These are phyloP conservation scores for Typhlichthys subterraneus DNA, from an alignment of 2,797 vertebrate genomes.

Conservation along the genomic window DNA sequence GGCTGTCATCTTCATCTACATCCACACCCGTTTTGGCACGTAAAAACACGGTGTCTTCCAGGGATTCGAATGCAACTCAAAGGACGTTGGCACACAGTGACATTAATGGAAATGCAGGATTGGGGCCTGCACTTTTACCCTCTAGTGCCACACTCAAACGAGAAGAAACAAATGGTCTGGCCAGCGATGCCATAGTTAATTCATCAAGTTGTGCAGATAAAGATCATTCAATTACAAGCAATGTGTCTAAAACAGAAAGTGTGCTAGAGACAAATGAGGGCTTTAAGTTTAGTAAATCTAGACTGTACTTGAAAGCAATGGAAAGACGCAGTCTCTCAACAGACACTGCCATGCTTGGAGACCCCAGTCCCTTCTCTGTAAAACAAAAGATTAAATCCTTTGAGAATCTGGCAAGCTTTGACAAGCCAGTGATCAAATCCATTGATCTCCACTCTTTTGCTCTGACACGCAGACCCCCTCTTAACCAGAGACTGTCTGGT, in stretches of 20 bases:
- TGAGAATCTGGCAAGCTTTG: conserved; percentile 90
- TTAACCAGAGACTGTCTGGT: conserved; percentile 81
- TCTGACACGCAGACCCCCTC: conserved; percentile 71
- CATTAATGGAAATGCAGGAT: conserved; percentile 11
- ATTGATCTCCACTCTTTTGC: conserved; percentile 77
- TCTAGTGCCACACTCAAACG: conserved; percentile 10
- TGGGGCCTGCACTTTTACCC: conserved; percentile 16
- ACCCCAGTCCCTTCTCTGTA: conserved; percentile 88
- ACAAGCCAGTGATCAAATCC: conserved; percentile 78
- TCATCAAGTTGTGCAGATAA: conserved; percentile 28
- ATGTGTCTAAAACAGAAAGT: conserved; percentile 21
- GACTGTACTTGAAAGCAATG: conserved; percentile 58
- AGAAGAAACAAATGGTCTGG: conserved; percentile 16
- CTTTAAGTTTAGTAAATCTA: conserved; percentile 49
- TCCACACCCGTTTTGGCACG: conserved; percentile 43
- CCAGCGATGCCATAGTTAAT: conserved; percentile 17
- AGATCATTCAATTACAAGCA: conserved; percentile 17
- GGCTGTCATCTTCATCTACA: conserved; percentile 69
- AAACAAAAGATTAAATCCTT: conserved; percentile 95
- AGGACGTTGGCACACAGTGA: conserved; percentile 15
- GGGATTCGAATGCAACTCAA: conserved; percentile 21
- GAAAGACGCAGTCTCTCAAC: conserved; percentile 79
- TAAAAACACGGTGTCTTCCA: conserved; percentile 35
- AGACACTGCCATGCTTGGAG: conserved; percentile 76
- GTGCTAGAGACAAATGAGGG: conserved; percentile 32